phyloP scores from a whole-genome alignment of 2,888 invertebrate species.

The Mythimna lalbum region DNA sequence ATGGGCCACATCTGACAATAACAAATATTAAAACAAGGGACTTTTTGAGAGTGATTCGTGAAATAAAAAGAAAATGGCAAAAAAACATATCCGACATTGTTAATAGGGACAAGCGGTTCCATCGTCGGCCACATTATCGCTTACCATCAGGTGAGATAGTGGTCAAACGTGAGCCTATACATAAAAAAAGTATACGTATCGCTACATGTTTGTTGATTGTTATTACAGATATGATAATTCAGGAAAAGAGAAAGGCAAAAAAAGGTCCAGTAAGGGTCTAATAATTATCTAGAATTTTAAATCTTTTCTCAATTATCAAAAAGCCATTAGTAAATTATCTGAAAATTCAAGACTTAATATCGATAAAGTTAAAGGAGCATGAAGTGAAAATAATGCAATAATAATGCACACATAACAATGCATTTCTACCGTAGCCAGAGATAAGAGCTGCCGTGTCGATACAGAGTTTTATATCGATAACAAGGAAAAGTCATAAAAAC shows the following conservation, averaged over 20 bases:
- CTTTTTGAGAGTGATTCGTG: too few relatives aligned
- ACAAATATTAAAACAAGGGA: too few relatives aligned
- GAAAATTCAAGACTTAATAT: slow-evolving; percentile 4
- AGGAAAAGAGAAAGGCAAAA: background rate
- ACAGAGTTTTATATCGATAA: slow-evolving; percentile 34
- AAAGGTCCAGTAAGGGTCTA: background rate
- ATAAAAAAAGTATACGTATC: background rate
- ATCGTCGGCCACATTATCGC: too few relatives aligned
- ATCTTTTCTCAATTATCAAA: background rate
- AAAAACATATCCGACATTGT: too few relatives aligned
- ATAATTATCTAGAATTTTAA: too few relatives aligned
- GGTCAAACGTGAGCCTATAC: too few relatives aligned
- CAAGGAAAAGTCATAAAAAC: slow-evolving; percentile 22
- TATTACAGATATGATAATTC: background rate
- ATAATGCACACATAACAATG: slow-evolving; percentile 49
- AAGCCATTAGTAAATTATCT: background rate
- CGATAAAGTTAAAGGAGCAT: slow-evolving; percentile 18
- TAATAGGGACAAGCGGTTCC: too few relatives aligned
- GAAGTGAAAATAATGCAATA: slow-evolving; percentile 48
- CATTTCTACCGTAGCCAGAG: slow-evolving; percentile 35
- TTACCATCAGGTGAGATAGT: too few relatives aligned
- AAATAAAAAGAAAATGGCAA: too few relatives aligned
- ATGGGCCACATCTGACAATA: too few relatives aligned
- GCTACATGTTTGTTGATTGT: background rate
- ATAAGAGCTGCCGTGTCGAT: slow-evolving; percentile 48